Base-by-base conservation (phyloP, 2,888 invertebrate genomes). In the Yponomeuta malinellus region DNA sequence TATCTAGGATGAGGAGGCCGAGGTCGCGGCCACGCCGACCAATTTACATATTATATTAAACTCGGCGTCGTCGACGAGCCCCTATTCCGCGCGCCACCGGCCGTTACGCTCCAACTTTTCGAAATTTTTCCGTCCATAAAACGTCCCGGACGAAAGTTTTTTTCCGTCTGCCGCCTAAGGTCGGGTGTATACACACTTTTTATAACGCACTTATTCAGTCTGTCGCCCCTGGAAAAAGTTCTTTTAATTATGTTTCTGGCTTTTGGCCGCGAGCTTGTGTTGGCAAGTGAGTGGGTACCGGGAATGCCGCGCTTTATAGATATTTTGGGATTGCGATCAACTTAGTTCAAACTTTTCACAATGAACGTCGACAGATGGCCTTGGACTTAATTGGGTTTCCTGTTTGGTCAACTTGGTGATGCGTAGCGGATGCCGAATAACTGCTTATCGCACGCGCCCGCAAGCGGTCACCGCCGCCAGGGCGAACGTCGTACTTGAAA, bases 41-140 rank as follows among this genome's bases (percentile, higher is more conserved):
- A 88, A 92, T 92, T 91, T 91, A 88, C 92, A 92, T 92, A 90
- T 91, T 92, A 92, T 92, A 92, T 92, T 92, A 92, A 92, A 92
- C 79, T 86, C 85, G 78, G 82, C 83, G 73, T 65, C 83, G 79
- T 80, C 78, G 78, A 73, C 29, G 68, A 78, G 83, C 83, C 86
- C 84, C 83, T 80, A 81, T 81, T 82, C 83, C 82, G 83, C 85
- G 82, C 85, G 86, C 88, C 85, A 87, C 88, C 90, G 90, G 88
- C 90, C 90, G 90, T 90, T 90, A 90, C 89, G 88, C 85, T 86
- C 84, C 82, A 91, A 91, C 92, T 92, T 92, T 92, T 90, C 90
- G 85, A 89, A 91, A 92, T 91, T 91, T 91, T 91, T 92, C 90
- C 89, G 85, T 85, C 87, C 89, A 91, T 92, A 91, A 91, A 92